Evolutionary conservation across 2,113 vertebrate genomes (phyloP), one percentile per base, ranked within the genome.

Genomic region (Nannospalax galili): DNA sequence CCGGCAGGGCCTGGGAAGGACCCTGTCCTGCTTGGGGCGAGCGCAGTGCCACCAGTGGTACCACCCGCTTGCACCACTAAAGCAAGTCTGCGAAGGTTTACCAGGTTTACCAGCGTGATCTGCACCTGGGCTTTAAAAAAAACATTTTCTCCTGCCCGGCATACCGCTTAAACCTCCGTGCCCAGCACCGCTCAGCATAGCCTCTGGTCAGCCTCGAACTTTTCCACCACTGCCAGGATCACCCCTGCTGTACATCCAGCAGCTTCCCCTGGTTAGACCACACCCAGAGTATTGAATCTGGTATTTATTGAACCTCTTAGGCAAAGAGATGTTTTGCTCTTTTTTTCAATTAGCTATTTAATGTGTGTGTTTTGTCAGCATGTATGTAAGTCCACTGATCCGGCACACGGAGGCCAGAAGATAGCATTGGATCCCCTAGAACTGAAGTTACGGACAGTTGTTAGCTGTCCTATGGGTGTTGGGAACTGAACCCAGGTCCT

Each of bases 11-110:
- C 35, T 52, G n/a, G 65, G 48, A 30, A 48, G 42, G 32, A 7
- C 15, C 62, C 15, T 0, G 12, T 1, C 5, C 69, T 30, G 70
- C 6, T 3, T n/a, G 1, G 60, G 62, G 37, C n/a, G 42, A 48
- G 30, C 11, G 20, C 3, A 1, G 0, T 0, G 73, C 42, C 5
- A 16, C 11, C 4, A 2, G 45, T 14, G 3, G 16, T 6, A 78
- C 22, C 56, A 15, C 52, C 0, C 2, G 19, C 30, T 35, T 7
- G 1, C 10, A n/a, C 42, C 6, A 28, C 74, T 60, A 58, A 30
- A 88, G 58, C 32, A 35, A 42, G 67, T 92, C 10, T 35, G 12
- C 1, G 2, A 7, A 64, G 62, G 35, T 28, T 56, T 72, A 26
- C 40, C 24, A 12, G 52, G 70, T 35, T 35, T 37, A 37, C 40